These are phyloP conservation scores for Chironex yamaguchii DNA, from an alignment of 30 jellyfish, hydroid and myxozoan genomes.

Conservation along the genomic window DNA sequence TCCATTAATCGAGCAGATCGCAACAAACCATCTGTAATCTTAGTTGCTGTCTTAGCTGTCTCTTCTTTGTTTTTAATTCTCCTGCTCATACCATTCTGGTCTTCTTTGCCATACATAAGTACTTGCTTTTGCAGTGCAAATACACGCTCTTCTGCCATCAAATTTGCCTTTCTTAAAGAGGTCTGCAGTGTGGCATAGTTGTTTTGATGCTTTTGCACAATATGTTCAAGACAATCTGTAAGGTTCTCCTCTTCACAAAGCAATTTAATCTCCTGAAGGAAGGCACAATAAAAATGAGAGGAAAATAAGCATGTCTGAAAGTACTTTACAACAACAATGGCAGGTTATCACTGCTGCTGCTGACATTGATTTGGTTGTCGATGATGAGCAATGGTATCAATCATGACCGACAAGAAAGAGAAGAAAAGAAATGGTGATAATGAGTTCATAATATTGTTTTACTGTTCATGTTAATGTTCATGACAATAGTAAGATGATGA, in stretches of 20 bases:
- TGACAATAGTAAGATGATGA: too few relatives aligned
- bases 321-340: too few relatives aligned
- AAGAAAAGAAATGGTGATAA: too few relatives aligned
- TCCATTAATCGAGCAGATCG: slow-evolving; percentile 89
- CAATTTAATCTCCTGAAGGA: not conserved
- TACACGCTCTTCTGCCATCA: slow-evolving; percentile 72
- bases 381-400: too few relatives aligned
- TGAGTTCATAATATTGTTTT: too few relatives aligned
- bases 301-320: too few relatives aligned
- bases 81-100: slow-evolving; percentile 4
- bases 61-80: slow-evolving; percentile 60
- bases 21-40: slow-evolving; percentile 71
- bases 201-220: slow-evolving; percentile 35
- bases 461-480: too few relatives aligned
- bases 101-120: slow-evolving; percentile 24
- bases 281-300: not conserved
- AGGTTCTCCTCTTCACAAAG: not conserved
- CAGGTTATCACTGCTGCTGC: too few relatives aligned
- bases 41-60: slow-evolving; percentile 64
- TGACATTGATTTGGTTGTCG: too few relatives aligned
- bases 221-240: not conserved
- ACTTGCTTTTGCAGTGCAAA: slow-evolving; percentile 16
- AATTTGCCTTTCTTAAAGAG: slow-evolving; percentile 47
- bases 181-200: slow-evolving; percentile 39
- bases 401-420: too few relatives aligned